Conservation (phyloP, 2,888 invertebrate genomes). For the Furcula furcula region DNA sequence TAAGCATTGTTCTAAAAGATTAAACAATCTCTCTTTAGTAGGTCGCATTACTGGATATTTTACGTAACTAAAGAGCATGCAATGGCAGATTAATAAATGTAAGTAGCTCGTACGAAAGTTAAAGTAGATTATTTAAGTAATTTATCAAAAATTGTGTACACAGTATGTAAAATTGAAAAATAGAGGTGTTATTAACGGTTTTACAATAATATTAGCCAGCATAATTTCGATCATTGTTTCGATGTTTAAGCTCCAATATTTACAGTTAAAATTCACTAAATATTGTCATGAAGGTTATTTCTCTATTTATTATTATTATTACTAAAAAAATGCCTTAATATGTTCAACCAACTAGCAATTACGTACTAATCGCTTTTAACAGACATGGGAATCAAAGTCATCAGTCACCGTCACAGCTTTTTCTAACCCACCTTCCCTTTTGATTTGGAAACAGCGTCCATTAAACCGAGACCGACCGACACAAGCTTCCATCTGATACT, state of each 20-base stretch:
- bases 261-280: no score
- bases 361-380: conserved; percentile 44
- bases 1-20: not conserved
- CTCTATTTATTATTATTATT: no score
- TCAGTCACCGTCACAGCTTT: conserved; percentile 45
- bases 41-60: not conserved
- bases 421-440: conserved; percentile 49
- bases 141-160: no score
- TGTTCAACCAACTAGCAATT: conserved; percentile 25
- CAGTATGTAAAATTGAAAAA: no score
- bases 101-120: not conserved
- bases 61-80: not conserved
- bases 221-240: no score
- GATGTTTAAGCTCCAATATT: no score
- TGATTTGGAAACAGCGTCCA: conserved; percentile 39
- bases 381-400: conserved; percentile 55
- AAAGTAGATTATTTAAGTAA: no score
- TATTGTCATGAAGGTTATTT: no score
- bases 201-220: no score
- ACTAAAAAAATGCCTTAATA: no score
- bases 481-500: conserved; percentile 26
- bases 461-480: conserved; percentile 32
- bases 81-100: not conserved
- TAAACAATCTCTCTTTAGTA: conserved; percentile 1
- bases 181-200: no score